phyloP scores from a whole-genome alignment of 2,797 vertebrate genomes.

The Uromys caudimaculatus region DNA sequence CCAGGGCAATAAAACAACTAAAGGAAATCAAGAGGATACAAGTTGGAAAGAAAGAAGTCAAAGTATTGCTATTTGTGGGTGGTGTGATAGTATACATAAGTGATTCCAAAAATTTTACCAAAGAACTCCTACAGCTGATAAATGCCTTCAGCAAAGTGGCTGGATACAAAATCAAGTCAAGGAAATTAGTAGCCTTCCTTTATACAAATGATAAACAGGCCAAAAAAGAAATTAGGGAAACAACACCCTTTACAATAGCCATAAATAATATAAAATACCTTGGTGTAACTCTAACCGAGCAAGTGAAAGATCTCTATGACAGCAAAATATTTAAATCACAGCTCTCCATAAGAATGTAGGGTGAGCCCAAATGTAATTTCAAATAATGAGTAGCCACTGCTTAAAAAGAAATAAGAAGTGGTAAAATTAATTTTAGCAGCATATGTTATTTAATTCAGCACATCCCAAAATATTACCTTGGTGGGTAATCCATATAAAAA shows the following conservation, averaged over 20 bases:
- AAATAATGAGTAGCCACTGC: background rate
- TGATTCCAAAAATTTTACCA: background rate
- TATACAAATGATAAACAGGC: background rate
- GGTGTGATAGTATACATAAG: background rate
- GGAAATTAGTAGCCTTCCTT: background rate
- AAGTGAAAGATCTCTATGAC: background rate
- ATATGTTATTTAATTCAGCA: background rate
- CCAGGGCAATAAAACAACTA: background rate
- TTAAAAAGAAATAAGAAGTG: background rate
- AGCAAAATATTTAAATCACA: background rate
- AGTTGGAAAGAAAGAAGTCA: background rate
- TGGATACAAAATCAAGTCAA: background rate
- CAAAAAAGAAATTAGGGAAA: background rate
- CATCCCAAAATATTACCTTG: background rate
- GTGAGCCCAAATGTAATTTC: background rate
- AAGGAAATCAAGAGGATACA: background rate
- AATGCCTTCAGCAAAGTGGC: background rate
- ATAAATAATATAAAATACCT: background rate
- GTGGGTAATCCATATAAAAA: background rate
- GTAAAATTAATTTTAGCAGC: background rate
- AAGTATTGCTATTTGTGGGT: background rate
- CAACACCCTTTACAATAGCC: background rate
- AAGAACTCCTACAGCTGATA: background rate
- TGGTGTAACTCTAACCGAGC: background rate
- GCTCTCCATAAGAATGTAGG: background rate